Evolutionary conservation across 2,888 invertebrate genomes (phyloP).

Genomic region (Tineola bisselliella): DNA sequence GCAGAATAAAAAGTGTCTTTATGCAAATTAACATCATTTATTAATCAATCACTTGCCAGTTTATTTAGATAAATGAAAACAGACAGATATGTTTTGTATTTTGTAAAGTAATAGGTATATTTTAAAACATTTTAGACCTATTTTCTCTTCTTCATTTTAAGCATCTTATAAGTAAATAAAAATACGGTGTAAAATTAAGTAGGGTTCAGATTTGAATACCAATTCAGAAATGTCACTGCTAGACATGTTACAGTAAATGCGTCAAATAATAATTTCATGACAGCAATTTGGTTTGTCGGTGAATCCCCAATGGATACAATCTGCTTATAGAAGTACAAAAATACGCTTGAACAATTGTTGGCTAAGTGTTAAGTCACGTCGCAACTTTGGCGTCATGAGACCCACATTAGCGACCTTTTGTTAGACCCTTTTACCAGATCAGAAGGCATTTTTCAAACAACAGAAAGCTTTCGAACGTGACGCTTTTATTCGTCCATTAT

Average conservation of each 20-base stretch:
- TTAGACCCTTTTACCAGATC: constrained; percentile 13
- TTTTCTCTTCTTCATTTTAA: no score
- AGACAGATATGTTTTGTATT: no score
- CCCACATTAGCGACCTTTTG: constrained; percentile 14
- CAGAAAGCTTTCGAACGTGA: constrained; percentile 14
- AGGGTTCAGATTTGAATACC: no score
- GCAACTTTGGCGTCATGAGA: constrained; percentile 12
- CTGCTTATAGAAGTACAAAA: constrained; percentile 14
- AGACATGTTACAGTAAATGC: not conserved
- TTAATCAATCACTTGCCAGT: no score
- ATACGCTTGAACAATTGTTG: constrained; percentile 14
- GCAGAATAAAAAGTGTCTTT: no score
- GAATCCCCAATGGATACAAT: constrained; percentile 5
- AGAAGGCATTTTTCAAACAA: constrained; percentile 14
- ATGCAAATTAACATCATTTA: no score
- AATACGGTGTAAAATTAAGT: no score
- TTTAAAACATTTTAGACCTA: no score
- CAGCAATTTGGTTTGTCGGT: not conserved
- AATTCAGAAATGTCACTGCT: no score
- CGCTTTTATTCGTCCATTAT: constrained; percentile 11
- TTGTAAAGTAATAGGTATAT: no score
- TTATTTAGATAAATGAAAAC: no score
- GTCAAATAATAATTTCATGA: not conserved
- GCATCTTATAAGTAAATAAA: no score
- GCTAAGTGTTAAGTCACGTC: constrained; percentile 13